Evolutionary conservation across 2,888 invertebrate genomes (phyloP), one percentile per base, ranked within the genome.

Genomic region (Aspidapion aeneum): DNA sequence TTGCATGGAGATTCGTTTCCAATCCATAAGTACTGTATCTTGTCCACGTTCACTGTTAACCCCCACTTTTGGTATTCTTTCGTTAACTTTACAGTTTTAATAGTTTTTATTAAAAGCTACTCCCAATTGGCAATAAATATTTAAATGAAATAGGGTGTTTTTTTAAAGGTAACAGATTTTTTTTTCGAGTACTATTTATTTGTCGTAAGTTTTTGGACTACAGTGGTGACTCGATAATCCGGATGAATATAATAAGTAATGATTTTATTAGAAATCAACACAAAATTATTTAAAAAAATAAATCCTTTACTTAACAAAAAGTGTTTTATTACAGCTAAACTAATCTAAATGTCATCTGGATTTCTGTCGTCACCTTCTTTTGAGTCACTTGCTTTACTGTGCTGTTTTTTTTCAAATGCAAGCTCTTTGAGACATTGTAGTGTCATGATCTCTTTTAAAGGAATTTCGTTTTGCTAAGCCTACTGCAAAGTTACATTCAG

Each of bases 381-480:
- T 49, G 18, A 49, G 19, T 61, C 52, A n/a, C n/a, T n/a, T 55
- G 54, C 1, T 54, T 48, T 54, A 19, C 5, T 60, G n/a, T 54
- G 9, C 21, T 54, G 54, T 35, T 49, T 61, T 49, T 56, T 57
- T 49, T 35, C 56, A 57, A 62, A 62, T 58, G 58, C 62, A 60
- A 57, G 57, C 54, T 61, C 50, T 20, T 61, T 57, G 1, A 61
- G 57, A 9, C 49, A 56, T 58, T 58, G 62, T 57, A 62, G 62
- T 17, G 18, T 58, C 54, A 58, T 58, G n/a, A 62, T 62, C 16
- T 58, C 62, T 21, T 21, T 22, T 20, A 58, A 62, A 54, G 54
- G 55, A n/a, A 58, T 50, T 16, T 62, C 55, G 48, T 62, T 62
- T 21, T 62, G 58, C 54, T 51, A 12, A 35, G 58, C 62, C 62